phyloP scores from a whole-genome alignment of 2,888 invertebrate genomes.

The Harmothoe impar region DNA sequence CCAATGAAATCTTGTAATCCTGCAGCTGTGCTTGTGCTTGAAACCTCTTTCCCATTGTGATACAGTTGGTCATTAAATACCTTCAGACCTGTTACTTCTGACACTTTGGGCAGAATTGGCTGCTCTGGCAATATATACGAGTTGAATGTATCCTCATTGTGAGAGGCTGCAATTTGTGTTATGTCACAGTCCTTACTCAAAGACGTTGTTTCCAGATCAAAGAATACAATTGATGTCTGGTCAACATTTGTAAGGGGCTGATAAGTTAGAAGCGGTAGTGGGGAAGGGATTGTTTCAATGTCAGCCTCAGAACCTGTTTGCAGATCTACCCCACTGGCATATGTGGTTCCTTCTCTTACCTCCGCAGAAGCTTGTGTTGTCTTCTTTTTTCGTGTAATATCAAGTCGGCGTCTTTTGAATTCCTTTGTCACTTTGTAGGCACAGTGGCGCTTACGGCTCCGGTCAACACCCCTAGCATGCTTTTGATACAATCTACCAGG shows the following conservation, averaged over 20 bases:
- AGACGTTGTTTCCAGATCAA: constrained; percentile 54
- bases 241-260: neutral
- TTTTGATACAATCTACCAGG: constrained; percentile 26
- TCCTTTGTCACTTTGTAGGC: neutral
- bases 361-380: neutral
- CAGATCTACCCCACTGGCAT: too few species aligned
- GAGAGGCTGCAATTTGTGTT: neutral
- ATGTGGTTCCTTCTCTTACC: constrained; percentile 54
- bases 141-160: neutral
- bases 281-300: too few species aligned
- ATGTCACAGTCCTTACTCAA: constrained; percentile 11
- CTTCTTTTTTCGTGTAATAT: neutral
- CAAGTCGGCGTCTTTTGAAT: neutral
- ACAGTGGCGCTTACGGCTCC: neutral
- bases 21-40: neutral
- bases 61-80: constrained; percentile 2
- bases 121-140: constrained; percentile 20
- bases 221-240: neutral
- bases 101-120: constrained; percentile 28
- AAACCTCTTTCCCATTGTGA: neutral
- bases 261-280: neutral
- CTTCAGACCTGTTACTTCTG: neutral
- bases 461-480: constrained; percentile 2
- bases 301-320: too few species aligned
- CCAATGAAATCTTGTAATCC: neutral